Evolutionary conservation across 2,888 invertebrate species (phyloP).

Genomic region (Drosophila meridiana): DNA sequence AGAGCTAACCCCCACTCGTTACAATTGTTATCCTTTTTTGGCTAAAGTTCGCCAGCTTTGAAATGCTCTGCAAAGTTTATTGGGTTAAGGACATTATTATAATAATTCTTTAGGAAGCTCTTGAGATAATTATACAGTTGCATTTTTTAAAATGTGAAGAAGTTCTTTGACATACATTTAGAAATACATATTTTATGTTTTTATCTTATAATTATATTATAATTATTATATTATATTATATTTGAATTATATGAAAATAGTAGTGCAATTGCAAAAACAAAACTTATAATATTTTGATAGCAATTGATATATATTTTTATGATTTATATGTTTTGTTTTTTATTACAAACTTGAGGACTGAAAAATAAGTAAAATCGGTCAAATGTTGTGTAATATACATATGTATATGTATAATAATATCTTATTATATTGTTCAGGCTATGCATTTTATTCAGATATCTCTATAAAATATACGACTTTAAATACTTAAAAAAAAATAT

Average conservation of each 20-base stretch:
- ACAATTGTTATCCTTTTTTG: constrained; percentile 1
- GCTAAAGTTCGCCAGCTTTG: background rate
- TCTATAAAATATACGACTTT: too few species aligned
- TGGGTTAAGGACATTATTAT: constrained; percentile 7
- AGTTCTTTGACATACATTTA: background rate
- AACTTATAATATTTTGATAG: too few species aligned
- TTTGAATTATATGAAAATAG: background rate
- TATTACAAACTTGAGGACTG: too few species aligned
- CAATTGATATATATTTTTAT: too few species aligned
- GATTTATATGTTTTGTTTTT: too few species aligned
- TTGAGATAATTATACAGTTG: background rate
- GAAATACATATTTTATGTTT: background rate
- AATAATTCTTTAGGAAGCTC: background rate
- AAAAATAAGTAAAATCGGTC: too few species aligned
- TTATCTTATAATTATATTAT: too few species aligned
- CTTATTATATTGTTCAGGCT: too few species aligned
- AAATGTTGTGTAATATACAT: too few species aligned
- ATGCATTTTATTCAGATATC: background rate
- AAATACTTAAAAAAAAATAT: background rate
- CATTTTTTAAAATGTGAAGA: background rate
- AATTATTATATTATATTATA: too few species aligned
- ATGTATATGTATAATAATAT: too few species aligned
- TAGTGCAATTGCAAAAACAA: too few species aligned
- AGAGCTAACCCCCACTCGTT: constrained; percentile 3
- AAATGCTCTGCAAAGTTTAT: constrained; percentile 1